Conservation (phyloP, 2,113 vertebrate species). For the Callionymus lyra region DNA sequence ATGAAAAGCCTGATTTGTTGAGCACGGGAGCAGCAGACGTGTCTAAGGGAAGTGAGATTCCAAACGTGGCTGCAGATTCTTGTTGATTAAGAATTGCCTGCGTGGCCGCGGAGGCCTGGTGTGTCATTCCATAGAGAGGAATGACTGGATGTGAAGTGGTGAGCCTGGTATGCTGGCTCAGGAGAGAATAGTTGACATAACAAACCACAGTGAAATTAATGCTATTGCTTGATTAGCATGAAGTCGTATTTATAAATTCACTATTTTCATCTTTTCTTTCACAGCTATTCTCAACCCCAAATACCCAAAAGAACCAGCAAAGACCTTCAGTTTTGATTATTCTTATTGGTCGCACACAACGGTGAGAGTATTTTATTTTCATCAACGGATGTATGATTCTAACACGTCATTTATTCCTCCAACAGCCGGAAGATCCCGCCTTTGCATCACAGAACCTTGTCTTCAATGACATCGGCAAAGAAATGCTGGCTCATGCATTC, state of each 20-base stretch:
- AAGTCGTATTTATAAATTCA: no score
- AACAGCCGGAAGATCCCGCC: slow-evolving; percentile 83
- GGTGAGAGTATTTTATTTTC: slow-evolving; percentile 56
- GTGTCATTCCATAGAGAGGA: slow-evolving; percentile 9
- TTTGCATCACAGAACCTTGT: slow-evolving; percentile 92
- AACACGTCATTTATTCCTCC: slow-evolving; percentile 4
- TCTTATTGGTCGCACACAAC: slow-evolving; percentile 98
- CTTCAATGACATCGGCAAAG: slow-evolving; percentile 97
- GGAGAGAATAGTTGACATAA: background rate
- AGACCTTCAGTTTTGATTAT: slow-evolving; percentile 98
- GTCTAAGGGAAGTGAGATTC: slow-evolving; percentile 48
- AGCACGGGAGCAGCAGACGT: slow-evolving; percentile 17
- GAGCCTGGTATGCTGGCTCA: no score
- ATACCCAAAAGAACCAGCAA: slow-evolving; percentile 94
- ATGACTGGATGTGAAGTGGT: no score
- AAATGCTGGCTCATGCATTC: slow-evolving; percentile 94
- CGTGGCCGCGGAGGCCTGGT: slow-evolving; percentile 18
- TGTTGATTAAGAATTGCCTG: slow-evolving; percentile 56
- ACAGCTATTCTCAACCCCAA: slow-evolving; percentile 95
- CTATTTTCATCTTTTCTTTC: slow-evolving; percentile 25
- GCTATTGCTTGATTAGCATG: no score
- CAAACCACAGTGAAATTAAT: no score
- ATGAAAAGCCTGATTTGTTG: slow-evolving; percentile 26
- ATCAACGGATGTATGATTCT: slow-evolving; percentile 1
- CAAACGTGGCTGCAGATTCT: slow-evolving; percentile 58